Base-by-base conservation (phyloP, 2,888 invertebrate genomes). In the Drosophila parthenogenetica region DNA sequence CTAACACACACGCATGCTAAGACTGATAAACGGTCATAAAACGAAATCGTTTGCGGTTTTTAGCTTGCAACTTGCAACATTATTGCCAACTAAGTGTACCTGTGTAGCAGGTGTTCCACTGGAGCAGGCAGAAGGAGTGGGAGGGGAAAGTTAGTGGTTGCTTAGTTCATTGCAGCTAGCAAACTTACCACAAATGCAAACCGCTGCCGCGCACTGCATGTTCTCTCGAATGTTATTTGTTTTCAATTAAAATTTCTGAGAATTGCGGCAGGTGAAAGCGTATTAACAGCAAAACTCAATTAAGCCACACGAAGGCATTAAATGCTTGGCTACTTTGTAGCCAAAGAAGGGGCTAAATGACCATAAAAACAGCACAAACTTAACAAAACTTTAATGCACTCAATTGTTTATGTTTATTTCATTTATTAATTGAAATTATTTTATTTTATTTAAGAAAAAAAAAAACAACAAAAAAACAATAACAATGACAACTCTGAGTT, bases 161-260 rank as follows among this genome's bases (percentile, higher is more conserved):
- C 3, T 35, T 35, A 13, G 29, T 8, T 2, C 35, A 11, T 14
- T 14, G 5, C 22, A 45, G 50, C 59, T 5, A 42, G 8, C 40
- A 40, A 45, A 73, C 69, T 76, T 68, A 77, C 77, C 77, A 68
- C 61, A 77, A 48, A 76, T 50, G 32, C 79, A 79, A 58, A 64
- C 63, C 17, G 76, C 60, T 16, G 63, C 67, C 16, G 45, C 57
- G 39, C 67, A 53, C 19, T 71, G 67, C 76, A 77, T 79, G 49
- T 66, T 69, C n/a, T 11, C 22, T n/a, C 19, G 10, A n/a, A 32
- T 57, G 11, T 29, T 35, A 43, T 50, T 29, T 35, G 35, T 13
- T 22, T 14, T 35, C 29, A 32, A 35, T 1, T 3, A 5, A 45
- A 45, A 13, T 16, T 42, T 35, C 13, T 22, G 7, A 43, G 19